Evolutionary conservation across 1,140 invertebrate genomes (phyloP), one percentile per base, ranked within the genome.

Genomic region (Saccostrea cuccullata): DNA sequence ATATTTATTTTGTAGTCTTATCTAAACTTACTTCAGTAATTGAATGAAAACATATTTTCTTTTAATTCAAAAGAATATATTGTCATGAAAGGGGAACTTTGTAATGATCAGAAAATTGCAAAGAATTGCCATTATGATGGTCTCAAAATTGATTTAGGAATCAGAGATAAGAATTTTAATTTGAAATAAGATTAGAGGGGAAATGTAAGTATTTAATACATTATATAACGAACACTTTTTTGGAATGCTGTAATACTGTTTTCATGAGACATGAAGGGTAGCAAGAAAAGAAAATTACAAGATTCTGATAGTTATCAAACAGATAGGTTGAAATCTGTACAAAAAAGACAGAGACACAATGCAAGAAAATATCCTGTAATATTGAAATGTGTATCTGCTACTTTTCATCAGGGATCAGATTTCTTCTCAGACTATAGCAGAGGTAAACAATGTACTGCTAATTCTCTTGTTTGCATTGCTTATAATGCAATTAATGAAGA

Each of bases 381-480:
- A 1, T 67, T 67, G 9, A 67, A 67, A 67, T 67, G 60, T 23
- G 60, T 67, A 8, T 67, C 60, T 67, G 60, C 60, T 67, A 67
- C 17, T 23, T n/a, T 67, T 67, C 60, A 67, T 67, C 60, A 67
- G 20, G 60, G 60, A 9, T 67, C 60, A 67, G 23, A 67, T 67
- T n/a, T n/a, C 20, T n/a, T 67, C 60, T 67, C 60, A 5, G 60
- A 67, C 8, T 67, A n/a, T 67, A 67, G 60, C 60, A 67, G 60
- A 67, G 60, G 60, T 67, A 67, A 67, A 23, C 60, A 67, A 67
- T 67, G 60, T 17, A 67, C 20, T 20, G 60, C 60, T n/a, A 67
- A 67, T 67, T 67, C 60, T n/a, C 60, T 67, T 67, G 60, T 67
- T 67, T 67, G 60, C 60, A 67, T 67, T 67, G 60, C 60, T 20